Evolutionary conservation across 2,888 invertebrate genomes (phyloP).

Genomic region (Parascotia fuliginaria): DNA sequence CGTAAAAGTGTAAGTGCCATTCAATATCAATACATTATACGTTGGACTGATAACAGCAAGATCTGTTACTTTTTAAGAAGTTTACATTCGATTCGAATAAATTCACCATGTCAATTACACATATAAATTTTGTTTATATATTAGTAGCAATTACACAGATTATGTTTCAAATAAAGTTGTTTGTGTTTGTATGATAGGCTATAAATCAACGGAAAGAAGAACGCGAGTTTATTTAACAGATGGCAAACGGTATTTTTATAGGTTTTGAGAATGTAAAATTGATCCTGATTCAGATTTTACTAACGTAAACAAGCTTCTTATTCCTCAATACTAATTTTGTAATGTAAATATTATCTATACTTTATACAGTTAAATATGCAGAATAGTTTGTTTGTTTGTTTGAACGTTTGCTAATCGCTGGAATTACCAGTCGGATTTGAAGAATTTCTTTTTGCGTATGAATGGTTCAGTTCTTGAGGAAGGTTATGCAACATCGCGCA

Average conservation of each 20-base stretch:
- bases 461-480: too few species aligned
- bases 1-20: neutral
- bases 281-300: constrained; percentile 3
- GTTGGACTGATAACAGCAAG: neutral
- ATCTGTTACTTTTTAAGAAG: neutral
- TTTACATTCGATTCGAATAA: neutral
- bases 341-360: too few species aligned
- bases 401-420: too few species aligned
- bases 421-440: too few species aligned
- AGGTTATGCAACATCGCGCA: too few species aligned
- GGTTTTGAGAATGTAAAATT: constrained; percentile 5
- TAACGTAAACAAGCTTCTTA: neutral
- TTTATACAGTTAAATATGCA: too few species aligned
- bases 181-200: constrained; percentile 2
- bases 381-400: too few species aligned
- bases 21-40: neutral
- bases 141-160: constrained; percentile 1
- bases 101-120: neutral
- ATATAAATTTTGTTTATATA: neutral
- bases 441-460: too few species aligned
- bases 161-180: constrained; percentile 2
- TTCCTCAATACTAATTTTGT: neutral
- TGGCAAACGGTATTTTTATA: constrained; percentile 21
- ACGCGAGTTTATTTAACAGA: constrained; percentile 15
- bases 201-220: constrained; percentile 27